Evolutionary conservation across 2,888 invertebrate species (phyloP).

Genomic region (Rhodophaea formosa): DNA sequence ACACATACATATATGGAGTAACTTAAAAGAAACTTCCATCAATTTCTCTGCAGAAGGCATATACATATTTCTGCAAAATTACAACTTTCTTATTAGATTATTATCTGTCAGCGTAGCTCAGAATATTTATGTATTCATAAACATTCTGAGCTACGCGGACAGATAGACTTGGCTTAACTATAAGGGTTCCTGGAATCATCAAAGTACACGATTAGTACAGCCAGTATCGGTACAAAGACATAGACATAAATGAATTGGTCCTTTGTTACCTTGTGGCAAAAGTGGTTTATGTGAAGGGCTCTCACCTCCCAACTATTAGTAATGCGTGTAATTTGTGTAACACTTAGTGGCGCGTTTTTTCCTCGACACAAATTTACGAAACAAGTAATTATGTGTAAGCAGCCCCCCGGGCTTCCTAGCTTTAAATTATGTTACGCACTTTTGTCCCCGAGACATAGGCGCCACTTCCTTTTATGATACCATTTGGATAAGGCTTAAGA

Average conservation of each 20-base stretch:
- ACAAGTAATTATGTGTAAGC: conserved; percentile 32
- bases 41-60: too few species aligned
- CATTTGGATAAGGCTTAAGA: neutral
- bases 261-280: neutral
- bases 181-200: too few species aligned
- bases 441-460: conserved; percentile 23
- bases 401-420: conserved; percentile 29
- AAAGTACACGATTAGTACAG: too few species aligned
- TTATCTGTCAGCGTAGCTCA: too few species aligned
- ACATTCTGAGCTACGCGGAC: too few species aligned
- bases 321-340: conserved; percentile 30
- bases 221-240: neutral
- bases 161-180: too few species aligned
- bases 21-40: too few species aligned
- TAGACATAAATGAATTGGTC: neutral
- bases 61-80: too few species aligned
- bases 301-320: conserved; percentile 11
- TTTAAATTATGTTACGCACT: conserved; percentile 30
- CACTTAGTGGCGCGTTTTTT: conserved; percentile 27
- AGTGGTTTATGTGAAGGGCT: neutral
- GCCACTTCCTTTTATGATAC: neutral
- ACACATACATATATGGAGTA: too few species aligned
- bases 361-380: conserved; percentile 28
- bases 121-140: too few species aligned
- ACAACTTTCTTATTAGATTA: too few species aligned